Evolutionary conservation across 1,140 invertebrate genomes (phyloP), one percentile per base, ranked within the genome.

Genomic region (Colletes latitarsis): DNA sequence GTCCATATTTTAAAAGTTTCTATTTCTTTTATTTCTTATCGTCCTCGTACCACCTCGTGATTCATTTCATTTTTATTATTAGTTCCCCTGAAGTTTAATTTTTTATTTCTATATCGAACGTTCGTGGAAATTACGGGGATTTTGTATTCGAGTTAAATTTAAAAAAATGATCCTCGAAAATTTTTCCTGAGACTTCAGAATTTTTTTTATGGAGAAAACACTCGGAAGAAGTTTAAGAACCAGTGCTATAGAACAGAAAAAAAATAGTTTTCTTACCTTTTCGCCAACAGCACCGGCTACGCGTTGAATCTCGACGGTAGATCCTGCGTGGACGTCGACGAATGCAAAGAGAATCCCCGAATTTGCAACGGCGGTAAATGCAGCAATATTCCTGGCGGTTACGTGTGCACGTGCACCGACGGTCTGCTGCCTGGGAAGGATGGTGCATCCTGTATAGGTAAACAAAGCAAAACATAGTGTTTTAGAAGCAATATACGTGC

Each of bases 321-420:
- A 67, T 94, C 96, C 74, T 96, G 95, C 88, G 92, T 93, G 63
- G 96, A 95, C 91, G 91, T 96, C 6, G 96, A 98, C 90, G 97
- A 98, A 92, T 98, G 96, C 84, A 95, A 95, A 82, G 97, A 97
- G 89, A 96, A 96, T 88, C 93, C 95, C 4, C 94, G 96, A 84
- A 96, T 97, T 60, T 98, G 98, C 91, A 96, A 96, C 85, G 97
- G 97, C 30, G 97, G 97, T 0, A 95, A 96, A 78, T 98, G 97
- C 90, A 95, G 94, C 9, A 98, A 98, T 91, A 94, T 95, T 39
- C 94, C 95, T 1, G 97, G 97, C 10, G 95, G 96, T 82, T 97
- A 96, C 89, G 94, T 94, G 1, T 98, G 97, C 91, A 95, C 95
- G 57, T 98, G 97, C 89, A 95, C 95, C 1, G 94, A 95, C 52